phyloP scores from a whole-genome alignment of 1,140 invertebrate genomes.

The Trichonephila clavipes region DNA sequence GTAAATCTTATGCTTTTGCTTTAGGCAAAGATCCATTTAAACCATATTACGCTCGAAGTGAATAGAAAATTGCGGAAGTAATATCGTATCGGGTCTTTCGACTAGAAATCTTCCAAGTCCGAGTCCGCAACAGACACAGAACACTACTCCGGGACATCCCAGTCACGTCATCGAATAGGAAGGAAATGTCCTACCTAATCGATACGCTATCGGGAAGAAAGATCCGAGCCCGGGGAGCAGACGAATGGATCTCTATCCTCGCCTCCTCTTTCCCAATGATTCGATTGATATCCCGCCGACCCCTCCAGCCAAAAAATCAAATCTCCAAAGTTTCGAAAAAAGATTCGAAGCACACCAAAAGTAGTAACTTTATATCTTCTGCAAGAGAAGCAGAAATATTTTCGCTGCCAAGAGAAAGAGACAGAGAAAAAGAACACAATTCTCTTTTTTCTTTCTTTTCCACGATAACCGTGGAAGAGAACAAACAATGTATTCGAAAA shows the following conservation, averaged over 20 bases:
- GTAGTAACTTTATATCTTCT: not conserved
- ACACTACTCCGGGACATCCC: not conserved
- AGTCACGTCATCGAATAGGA: not conserved
- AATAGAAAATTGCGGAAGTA: too few relatives aligned
- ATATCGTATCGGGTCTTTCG: too few relatives aligned
- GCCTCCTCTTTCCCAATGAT: not conserved
- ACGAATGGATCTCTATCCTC: not conserved
- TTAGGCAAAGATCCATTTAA: too few relatives aligned
- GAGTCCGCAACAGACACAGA: not conserved
- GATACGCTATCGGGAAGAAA: constrained; percentile 17
- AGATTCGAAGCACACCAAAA: not conserved
- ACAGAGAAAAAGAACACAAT: not conserved
- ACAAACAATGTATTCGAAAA: not conserved
- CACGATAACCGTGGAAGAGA: not conserved
- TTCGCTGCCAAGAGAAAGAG: not conserved
- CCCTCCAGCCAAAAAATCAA: not conserved
- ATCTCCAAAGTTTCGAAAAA: not conserved
- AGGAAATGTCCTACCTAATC: not conserved
- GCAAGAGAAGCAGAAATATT: constrained; percentile 1
- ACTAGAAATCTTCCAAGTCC: not conserved
- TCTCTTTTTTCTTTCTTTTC: not conserved
- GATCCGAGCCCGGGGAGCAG: not conserved
- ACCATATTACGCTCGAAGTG: too few relatives aligned
- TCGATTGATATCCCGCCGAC: not conserved
- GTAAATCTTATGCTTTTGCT: too few relatives aligned